Percentiles rank a stretch among this genome's conserved stretches.
Conservation (phyloP, 2,888 invertebrate genomes). For the Pelosia muscerda region DNA sequence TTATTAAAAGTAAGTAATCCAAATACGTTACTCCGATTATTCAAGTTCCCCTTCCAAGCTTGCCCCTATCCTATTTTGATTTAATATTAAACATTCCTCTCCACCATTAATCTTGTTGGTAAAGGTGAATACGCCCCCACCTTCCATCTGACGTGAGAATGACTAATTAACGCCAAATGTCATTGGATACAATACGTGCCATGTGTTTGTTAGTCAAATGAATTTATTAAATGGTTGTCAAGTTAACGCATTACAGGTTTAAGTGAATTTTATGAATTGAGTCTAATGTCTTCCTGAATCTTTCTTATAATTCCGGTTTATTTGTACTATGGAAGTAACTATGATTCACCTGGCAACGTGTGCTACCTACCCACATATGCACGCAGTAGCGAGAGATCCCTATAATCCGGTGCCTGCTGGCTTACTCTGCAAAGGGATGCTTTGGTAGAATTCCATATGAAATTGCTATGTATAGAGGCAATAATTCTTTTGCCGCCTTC, state of each 20-base stretch:
- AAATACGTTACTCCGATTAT: slow-evolving; percentile 23
- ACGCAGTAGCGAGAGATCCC: too few species aligned
- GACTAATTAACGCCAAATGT: slow-evolving; percentile 67
- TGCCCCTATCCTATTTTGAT: slow-evolving; percentile 46
- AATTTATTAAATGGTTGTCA: slow-evolving; percentile 5
- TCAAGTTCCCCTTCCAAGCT: slow-evolving; percentile 21
- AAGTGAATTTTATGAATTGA: neutral
- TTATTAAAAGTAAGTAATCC: too few species aligned
- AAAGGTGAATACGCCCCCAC: slow-evolving; percentile 53
- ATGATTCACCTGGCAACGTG: too few species aligned
- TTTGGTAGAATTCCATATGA: too few species aligned
- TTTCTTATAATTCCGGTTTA: too few species aligned
- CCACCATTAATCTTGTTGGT: slow-evolving; percentile 62
- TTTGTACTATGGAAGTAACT: too few species aligned
- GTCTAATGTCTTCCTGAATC: too few species aligned
- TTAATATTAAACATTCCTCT: slow-evolving; percentile 61
- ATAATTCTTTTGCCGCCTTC: too few species aligned
- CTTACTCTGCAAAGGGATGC: too few species aligned
- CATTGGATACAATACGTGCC: slow-evolving; percentile 55
- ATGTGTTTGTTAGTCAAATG: slow-evolving; percentile 36
- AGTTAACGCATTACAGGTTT: neutral
- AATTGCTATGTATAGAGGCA: too few species aligned
- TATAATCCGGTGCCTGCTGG: too few species aligned
- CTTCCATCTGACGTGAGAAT: slow-evolving; percentile 54
- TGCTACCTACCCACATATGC: too few species aligned